Base-by-base conservation (phyloP, 2,797 vertebrate species). In the Mus minutoides region DNA sequence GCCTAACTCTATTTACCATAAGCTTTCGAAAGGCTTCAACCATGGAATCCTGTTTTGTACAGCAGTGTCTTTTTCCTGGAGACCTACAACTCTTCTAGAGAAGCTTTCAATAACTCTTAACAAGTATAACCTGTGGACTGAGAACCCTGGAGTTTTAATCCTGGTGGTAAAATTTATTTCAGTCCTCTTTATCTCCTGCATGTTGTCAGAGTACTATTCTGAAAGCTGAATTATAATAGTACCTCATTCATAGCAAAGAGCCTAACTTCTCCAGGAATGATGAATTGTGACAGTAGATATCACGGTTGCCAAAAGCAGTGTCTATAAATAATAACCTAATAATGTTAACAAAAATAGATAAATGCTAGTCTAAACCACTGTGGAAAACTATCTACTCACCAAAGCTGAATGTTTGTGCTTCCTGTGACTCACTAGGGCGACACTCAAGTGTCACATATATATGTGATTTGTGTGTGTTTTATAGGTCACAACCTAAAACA, bases 81-180 rank as follows among this genome's bases (percentile, higher is more conserved):
- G n/a, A 82, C 67, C 52, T 46, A 34, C 2, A 0, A 3, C 22
- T 62, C 22, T 54, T 58, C 37, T 40, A 52, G 46, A 64, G 12
- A 40, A 16, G 11, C 26, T 49, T 71, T 89, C 12, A 12, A 56
- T 40, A 88, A 67, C 10, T 34, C 26, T 67, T 6, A 88, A 31
- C 3, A 11, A 29, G 26, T 22, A 37, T 19, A 9, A 52, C 11
- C 21, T 86, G 78, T 6, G 22, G 24, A 62, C 29, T 26, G 46
- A 46, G n/a, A 77, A 7, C 43, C 40, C 24, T 11, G 6, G 31
- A 13, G n/a, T 40, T 87, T 83, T 16, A 26, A 43, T 46, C 29
- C 52, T 34, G 4, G 16, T 13, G 0, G 5, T 22, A n/a, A 3
- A n/a, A 10, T 6, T 22, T 31, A 0, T 0, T 11, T 52, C 52